These are phyloP conservation scores for Macrotus californicus DNA, from an alignment of 2,113 vertebrate genomes.

Conservation along the genomic window DNA sequence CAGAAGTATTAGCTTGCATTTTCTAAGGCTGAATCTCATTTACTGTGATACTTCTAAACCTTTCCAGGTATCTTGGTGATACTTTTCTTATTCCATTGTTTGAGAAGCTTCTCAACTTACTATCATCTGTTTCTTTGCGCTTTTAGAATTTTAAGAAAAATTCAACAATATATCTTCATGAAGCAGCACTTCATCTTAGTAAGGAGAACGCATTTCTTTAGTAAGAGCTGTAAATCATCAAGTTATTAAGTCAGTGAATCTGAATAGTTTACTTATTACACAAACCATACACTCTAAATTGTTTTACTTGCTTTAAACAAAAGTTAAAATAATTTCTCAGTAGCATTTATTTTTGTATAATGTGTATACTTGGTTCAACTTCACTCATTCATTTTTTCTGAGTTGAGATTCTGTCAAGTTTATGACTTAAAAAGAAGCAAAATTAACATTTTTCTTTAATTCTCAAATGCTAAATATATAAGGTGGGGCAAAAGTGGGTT, in stretches of 20 bases:
- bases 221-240: background rate
- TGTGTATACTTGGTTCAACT: background rate
- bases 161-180: background rate
- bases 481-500: background rate
- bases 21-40: background rate
- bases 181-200: background rate
- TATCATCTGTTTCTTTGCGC: background rate
- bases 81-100: background rate
- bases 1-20: background rate
- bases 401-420: background rate
- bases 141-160: slow-evolving; percentile 39
- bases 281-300: background rate
- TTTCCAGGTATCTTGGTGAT: background rate
- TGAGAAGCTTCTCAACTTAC: background rate
- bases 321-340: slow-evolving; percentile 24
- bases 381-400: background rate
- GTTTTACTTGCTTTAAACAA: background rate
- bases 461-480: slow-evolving; percentile 21
- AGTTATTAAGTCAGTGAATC: background rate
- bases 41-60: background rate
- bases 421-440: slow-evolving; percentile 10
- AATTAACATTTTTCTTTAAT: slow-evolving; percentile 12
- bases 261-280: background rate
- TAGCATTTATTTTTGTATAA: slow-evolving; percentile 23
- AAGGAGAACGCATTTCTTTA: slow-evolving; percentile 6